phyloP scores from a whole-genome alignment of 92 coral and sea anemone genomes.

The Hydrozoanthus gracilis region DNA sequence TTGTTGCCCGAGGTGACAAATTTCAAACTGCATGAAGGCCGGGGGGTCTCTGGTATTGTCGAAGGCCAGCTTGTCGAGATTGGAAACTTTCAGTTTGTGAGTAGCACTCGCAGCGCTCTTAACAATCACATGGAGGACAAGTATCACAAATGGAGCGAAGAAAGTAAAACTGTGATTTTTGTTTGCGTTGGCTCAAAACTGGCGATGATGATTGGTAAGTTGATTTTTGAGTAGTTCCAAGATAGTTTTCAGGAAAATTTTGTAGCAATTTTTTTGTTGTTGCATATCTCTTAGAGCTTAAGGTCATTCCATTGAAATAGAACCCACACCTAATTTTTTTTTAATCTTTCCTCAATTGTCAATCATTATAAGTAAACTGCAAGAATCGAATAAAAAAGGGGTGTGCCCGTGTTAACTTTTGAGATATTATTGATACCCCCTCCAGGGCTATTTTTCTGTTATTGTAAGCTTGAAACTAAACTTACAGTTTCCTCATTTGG shows the following conservation, averaged over 20 bases:
- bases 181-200: slow-evolving; percentile 80
- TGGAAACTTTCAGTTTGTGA: slow-evolving; percentile 81
- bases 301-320: no score
- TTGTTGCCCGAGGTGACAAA: slow-evolving; percentile 85
- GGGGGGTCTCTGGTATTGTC: slow-evolving; percentile 86
- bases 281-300: no score
- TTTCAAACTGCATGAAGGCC: slow-evolving; percentile 90
- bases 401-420: no score
- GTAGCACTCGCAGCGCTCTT: slow-evolving; percentile 57
- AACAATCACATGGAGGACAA: slow-evolving; percentile 61
- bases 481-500: no score
- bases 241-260: not conserved
- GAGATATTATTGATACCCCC: no score
- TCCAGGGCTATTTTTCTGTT: no score
- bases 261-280: no score
- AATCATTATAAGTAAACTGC: no score
- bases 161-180: slow-evolving; percentile 97
- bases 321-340: no score
- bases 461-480: no score
- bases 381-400: no score
- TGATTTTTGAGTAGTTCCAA: not conserved
- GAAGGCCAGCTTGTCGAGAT: slow-evolving; percentile 82
- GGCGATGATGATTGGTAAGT: slow-evolving; percentile 78
- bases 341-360: no score
- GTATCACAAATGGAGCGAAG: slow-evolving; percentile 76